These are phyloP conservation scores for Epiperipatus broadwayi DNA, from an alignment of 2,888 invertebrate genomes.

Conservation along the genomic window DNA sequence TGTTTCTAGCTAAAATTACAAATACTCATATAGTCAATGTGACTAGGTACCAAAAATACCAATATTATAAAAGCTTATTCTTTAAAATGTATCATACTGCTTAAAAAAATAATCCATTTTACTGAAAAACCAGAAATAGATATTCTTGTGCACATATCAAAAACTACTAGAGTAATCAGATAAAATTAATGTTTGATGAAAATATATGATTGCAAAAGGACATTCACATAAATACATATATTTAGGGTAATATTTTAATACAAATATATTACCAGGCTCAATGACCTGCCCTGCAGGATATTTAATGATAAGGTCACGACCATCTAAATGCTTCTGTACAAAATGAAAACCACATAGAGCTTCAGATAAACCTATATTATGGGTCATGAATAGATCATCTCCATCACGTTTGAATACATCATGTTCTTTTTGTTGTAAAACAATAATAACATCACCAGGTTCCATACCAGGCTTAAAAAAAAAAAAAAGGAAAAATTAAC, in stretches of 20 bases:
- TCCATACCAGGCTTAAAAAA: conserved; percentile 49
- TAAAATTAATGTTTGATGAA: background rate
- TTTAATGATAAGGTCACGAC: conserved; percentile 55
- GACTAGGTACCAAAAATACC: too few species aligned
- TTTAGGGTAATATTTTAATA: background rate
- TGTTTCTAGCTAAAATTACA: too few species aligned
- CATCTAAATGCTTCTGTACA: conserved; percentile 70
- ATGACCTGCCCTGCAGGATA: conserved; percentile 61
- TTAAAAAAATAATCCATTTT: conserved; percentile 4
- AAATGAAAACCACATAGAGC: conserved; percentile 74
- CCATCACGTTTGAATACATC: conserved; percentile 54
- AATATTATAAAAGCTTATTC: too few species aligned
- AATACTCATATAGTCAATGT: too few species aligned
- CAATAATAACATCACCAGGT: conserved; percentile 71
- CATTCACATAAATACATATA: background rate
- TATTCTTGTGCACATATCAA: background rate
- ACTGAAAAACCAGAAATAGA: background rate
- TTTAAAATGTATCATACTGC: too few species aligned
- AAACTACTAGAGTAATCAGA: background rate
- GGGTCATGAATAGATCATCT: conserved; percentile 44
- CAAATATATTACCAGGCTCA: conserved; percentile 46
- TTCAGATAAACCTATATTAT: conserved; percentile 59
- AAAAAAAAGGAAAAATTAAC: conserved; percentile 11
- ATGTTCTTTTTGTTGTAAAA: conserved; percentile 61
- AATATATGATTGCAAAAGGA: conserved; percentile 15